Evolutionary conservation across 2,797 vertebrate species (phyloP).

Genomic region (Sternarchorhynchus goeldii): DNA sequence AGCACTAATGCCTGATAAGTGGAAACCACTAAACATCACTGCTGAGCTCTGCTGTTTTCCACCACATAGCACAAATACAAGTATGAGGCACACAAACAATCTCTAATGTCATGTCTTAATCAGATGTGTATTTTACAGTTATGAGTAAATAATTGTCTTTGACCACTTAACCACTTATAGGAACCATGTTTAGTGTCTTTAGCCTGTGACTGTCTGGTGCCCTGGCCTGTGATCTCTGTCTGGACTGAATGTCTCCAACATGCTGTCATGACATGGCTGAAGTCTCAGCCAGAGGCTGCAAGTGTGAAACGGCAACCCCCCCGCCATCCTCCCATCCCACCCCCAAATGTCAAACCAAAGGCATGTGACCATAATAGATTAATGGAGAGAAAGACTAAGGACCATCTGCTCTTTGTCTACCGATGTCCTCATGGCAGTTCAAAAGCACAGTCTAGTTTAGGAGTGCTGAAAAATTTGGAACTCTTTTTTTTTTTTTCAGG

Average conservation of each 20-base stretch:
- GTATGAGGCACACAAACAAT: background rate
- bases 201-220: background rate
- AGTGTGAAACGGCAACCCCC: background rate
- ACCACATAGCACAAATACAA: background rate
- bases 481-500: background rate
- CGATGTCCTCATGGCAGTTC: background rate
- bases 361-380: background rate
- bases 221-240: background rate
- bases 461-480: background rate
- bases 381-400: background rate
- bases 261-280: background rate
- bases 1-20: background rate
- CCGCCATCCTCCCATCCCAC: background rate
- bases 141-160: background rate
- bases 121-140: background rate
- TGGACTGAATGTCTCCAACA: background rate
- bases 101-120: background rate
- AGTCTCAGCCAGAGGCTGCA: background rate
- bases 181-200: background rate
- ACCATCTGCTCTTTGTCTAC: background rate
- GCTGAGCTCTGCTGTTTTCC: background rate
- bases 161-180: background rate
- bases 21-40: background rate
- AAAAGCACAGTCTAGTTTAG: background rate
- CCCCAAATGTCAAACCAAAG: slow-evolving; percentile 9